These are phyloP conservation scores for Teleopsis dalmanni DNA, from an alignment of 1,140 invertebrate genomes.

Conservation along the genomic window DNA sequence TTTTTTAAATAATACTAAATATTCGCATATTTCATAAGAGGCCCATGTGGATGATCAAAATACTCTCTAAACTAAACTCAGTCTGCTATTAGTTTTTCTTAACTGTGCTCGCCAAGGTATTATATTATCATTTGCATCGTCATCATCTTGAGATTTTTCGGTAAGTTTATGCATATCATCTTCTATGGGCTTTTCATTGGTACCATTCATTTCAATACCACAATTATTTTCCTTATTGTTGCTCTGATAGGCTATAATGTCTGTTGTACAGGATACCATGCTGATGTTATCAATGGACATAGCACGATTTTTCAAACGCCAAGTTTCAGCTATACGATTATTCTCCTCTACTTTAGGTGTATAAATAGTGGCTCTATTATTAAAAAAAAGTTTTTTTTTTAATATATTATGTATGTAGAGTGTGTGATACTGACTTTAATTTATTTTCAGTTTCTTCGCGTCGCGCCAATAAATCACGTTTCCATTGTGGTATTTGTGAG, in stretches of 20 bases:
- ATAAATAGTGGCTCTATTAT: conserved; percentile 54
- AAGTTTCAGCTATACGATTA: conserved; percentile 46
- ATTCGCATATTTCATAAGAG: neutral
- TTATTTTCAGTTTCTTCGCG: conserved; percentile 69
- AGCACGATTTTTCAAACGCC: conserved; percentile 50
- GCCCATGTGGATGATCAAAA: too few relatives aligned
- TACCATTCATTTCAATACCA: conserved; percentile 11
- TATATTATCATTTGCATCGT: conserved; percentile 54
- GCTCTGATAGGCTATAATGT: conserved; percentile 3
- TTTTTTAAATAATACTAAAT: neutral
- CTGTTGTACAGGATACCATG: conserved; percentile 28
- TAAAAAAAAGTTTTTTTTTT: neutral
- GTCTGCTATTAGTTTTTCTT: conserved; percentile 73
- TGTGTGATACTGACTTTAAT: conserved; percentile 51
- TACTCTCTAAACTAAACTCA: conserved; percentile 30
- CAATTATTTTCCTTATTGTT: conserved; percentile 7
- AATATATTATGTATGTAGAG: neutral
- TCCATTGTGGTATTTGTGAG: conserved; percentile 86
- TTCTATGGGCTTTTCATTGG: conserved; percentile 42
- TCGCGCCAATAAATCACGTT: conserved; percentile 74
- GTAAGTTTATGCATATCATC: too few relatives aligned
- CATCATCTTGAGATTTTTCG: too few relatives aligned
- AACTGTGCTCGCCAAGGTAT: conserved; percentile 82
- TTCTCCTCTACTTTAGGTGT: conserved; percentile 59
- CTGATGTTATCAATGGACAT: conserved; percentile 55